Base-by-base conservation (phyloP, 2,113 vertebrate genomes). In the Calidris pygmaea region DNA sequence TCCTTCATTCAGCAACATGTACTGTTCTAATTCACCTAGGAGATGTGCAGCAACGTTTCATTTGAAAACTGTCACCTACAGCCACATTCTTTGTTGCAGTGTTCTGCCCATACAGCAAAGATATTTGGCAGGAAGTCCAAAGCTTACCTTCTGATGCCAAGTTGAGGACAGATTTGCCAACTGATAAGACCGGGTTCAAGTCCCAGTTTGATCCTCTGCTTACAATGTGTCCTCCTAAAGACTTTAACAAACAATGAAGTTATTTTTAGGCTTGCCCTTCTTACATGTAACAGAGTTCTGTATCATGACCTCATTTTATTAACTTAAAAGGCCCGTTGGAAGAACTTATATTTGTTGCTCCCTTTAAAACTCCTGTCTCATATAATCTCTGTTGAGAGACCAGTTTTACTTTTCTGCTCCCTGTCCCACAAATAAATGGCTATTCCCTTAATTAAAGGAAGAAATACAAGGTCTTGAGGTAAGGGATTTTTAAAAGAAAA, bases 111-210 rank as follows among this genome's bases (percentile, higher is more conserved):
- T 37, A 22, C 11, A 32, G 59, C 32, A 91, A 67, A 39, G 47
- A 9, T 52, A 72, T 34, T 60, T 63, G 59, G 19, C 23, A 73
- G 21, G 58, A 29, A 37, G 15, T 45, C 13, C 45, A 71, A 60
- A 80, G 91, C 83, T 97, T 89, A 99, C 98, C 98, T 90, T 93
- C 93, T 76, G 98, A 99, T 76, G 97, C 66, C 53, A 98, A 85
- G 45, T 93, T 97, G 66, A 99, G 96, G 82, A 80, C 93, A 89
- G 98, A 98, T 37, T 97, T 98, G 53, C 98, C 98, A 24, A 97
- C 99, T 59, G 98, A 96, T 67, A 99, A 96, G 58, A 99, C 68
- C 20, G 98, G 98, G 93, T 98, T 99, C 76, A 98, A 97, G 92
- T 99, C 98, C 22, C 98, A 99, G 88, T 97, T 98, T 14, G 98